Conservation (phyloP, 2,113 vertebrate genomes). For the Trogon surrucura region DNA sequence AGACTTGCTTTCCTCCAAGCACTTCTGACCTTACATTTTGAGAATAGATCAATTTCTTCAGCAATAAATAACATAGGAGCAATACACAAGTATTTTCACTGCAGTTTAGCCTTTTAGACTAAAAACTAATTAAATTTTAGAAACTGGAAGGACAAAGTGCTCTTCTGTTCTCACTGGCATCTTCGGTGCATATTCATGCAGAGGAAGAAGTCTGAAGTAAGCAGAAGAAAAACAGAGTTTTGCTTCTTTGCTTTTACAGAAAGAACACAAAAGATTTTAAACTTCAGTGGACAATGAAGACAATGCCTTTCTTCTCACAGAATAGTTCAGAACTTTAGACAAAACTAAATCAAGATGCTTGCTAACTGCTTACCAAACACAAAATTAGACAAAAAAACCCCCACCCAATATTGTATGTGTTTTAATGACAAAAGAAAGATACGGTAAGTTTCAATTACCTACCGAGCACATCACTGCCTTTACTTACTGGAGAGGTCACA, state of each 20-base stretch:
- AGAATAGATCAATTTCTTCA: not conserved
- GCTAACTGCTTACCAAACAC: not conserved
- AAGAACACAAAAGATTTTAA: not conserved
- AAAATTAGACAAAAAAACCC: not conserved
- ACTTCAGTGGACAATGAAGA: not conserved
- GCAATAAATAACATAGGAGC: not conserved
- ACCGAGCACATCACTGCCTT: not conserved
- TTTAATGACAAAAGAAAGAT: not conserved
- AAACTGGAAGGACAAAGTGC: not conserved
- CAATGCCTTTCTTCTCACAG: not conserved
- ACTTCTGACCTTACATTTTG: not conserved
- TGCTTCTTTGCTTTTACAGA: not conserved
- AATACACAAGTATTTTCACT: not conserved
- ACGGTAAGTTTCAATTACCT: not conserved
- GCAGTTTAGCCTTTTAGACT: not conserved
- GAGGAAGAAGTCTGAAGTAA: not conserved
- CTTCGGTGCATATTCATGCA: not conserved
- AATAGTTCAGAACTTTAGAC: not conserved
- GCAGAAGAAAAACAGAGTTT: not conserved
- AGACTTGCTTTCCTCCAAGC: not conserved
- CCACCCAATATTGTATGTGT: rapidly evolving
- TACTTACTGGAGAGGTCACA: constrained; percentile 94
- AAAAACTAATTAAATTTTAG: not conserved
- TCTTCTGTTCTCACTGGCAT: not conserved
- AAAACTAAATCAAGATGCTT: not conserved